Evolutionary conservation across 2,113 vertebrate species (phyloP).

Genomic region (Petroica traversi): DNA sequence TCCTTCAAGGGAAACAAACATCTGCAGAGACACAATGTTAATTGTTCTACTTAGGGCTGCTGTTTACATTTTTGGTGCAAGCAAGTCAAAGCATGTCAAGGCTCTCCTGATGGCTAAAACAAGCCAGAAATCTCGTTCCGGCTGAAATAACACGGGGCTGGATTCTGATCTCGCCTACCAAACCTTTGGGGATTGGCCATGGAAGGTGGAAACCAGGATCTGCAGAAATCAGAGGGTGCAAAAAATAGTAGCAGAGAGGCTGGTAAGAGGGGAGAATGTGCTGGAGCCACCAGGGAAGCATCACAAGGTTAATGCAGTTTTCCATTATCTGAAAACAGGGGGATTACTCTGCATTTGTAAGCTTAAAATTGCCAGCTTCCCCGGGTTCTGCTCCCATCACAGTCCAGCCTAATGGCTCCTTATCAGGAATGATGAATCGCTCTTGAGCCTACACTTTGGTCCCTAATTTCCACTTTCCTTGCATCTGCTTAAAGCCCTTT

Average conservation of each 20-base stretch:
- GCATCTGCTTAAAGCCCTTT: slow-evolving; percentile 43
- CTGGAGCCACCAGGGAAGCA: background rate
- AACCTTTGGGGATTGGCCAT: background rate
- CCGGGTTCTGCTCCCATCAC: background rate
- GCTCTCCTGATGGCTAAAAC: slow-evolving; percentile 32
- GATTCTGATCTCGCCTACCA: background rate
- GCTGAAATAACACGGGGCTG: slow-evolving; percentile 2
- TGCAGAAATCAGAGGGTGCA: background rate
- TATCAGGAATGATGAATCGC: slow-evolving; percentile 60
- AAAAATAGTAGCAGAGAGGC: background rate
- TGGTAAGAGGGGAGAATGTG: background rate
- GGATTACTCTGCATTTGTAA: slow-evolving; percentile 57
- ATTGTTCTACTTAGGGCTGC: slow-evolving; percentile 59
- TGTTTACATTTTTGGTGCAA: slow-evolving; percentile 66
- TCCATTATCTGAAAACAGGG: slow-evolving; percentile 46
- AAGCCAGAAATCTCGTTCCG: slow-evolving; percentile 37
- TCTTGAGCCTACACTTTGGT: slow-evolving; percentile 29
- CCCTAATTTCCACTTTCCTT: slow-evolving; percentile 52
- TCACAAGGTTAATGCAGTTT: slow-evolving; percentile 38
- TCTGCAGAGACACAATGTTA: slow-evolving; percentile 53
- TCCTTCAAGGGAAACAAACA: slow-evolving; percentile 69
- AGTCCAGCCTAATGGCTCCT: slow-evolving; percentile 46
- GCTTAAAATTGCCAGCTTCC: slow-evolving; percentile 40
- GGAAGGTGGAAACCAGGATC: background rate
- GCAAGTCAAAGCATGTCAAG: slow-evolving; percentile 63